Evolutionary conservation across 2,888 invertebrate species (phyloP).

Genomic region (Drosophila eohydei): DNA sequence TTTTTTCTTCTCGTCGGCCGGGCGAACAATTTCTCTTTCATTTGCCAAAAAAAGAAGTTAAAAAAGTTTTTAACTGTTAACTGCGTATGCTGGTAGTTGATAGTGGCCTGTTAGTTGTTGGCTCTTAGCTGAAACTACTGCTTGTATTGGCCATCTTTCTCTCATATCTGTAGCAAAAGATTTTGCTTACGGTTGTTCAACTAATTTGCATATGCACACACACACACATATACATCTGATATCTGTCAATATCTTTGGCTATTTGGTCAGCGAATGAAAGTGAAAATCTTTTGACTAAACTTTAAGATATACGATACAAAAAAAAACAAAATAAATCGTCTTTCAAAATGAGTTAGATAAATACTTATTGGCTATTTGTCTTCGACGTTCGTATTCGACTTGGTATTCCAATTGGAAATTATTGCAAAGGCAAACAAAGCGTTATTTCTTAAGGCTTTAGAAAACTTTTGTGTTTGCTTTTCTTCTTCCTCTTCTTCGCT

Average conservation of each 20-base stretch:
- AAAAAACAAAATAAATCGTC: conserved; percentile 48
- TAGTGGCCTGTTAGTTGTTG: neutral
- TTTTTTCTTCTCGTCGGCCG: conserved; percentile 37
- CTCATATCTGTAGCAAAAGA: conserved; percentile 66
- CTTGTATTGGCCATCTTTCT: conserved; percentile 44
- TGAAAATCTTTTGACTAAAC: conserved; percentile 64
- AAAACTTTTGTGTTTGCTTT: conserved; percentile 38
- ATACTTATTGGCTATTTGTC: conserved; percentile 52
- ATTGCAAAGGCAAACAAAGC: conserved; percentile 62
- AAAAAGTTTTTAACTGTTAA: conserved; percentile 35
- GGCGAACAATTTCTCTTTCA: conserved; percentile 74
- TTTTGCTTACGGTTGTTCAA: conserved; percentile 72
- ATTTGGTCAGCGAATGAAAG: conserved; percentile 64
- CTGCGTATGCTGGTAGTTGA: conserved; percentile 15
- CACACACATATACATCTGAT: neutral
- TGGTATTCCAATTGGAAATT: conserved; percentile 48
- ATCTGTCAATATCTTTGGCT: conserved; percentile 38
- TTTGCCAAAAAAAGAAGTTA: conserved; percentile 63
- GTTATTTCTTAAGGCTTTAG: conserved; percentile 34
- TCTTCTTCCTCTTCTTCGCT: conserved; percentile 13
- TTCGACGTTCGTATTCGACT: conserved; percentile 19
- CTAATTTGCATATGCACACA: conserved; percentile 70
- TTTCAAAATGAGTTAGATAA: conserved; percentile 62
- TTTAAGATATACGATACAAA: conserved; percentile 54
- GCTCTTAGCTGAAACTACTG: conserved; percentile 20